Conservation (phyloP, 2,113 vertebrate genomes). For the Hucho hucho region DNA sequence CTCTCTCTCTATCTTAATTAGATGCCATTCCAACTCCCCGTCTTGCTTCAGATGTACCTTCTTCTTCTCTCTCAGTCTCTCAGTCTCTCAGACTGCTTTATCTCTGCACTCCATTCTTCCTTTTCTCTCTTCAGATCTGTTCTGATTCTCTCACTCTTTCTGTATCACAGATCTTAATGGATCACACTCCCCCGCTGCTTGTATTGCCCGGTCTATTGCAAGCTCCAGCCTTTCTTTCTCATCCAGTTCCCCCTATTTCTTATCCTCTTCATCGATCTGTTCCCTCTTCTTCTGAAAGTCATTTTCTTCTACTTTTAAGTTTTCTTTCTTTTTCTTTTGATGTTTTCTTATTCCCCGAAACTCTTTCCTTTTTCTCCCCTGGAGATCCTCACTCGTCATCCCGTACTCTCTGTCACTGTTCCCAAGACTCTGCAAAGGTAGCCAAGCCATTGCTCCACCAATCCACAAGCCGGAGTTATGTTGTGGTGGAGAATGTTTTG, state of each 20-base stretch:
- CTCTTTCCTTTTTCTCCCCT: background rate
- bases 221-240: background rate
- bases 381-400: background rate
- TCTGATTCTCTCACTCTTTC: background rate
- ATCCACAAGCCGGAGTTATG: background rate
- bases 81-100: background rate
- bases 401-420: background rate
- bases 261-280: background rate
- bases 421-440: background rate
- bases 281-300: background rate
- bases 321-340: background rate
- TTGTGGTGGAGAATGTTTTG: background rate
- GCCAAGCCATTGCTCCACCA: too few relatives aligned
- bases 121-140: too few relatives aligned
- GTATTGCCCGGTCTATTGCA: background rate
- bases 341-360: too few relatives aligned
- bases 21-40: too few relatives aligned
- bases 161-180: too few relatives aligned
- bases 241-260: background rate
- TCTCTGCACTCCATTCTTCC: background rate
- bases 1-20: background rate
- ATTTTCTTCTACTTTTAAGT: background rate
- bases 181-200: too few relatives aligned
- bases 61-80: background rate
- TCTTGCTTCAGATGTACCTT: background rate